Evolutionary conservation across 2,888 invertebrate species (phyloP).

Genomic region (Pyrocoelia pectoralis): DNA sequence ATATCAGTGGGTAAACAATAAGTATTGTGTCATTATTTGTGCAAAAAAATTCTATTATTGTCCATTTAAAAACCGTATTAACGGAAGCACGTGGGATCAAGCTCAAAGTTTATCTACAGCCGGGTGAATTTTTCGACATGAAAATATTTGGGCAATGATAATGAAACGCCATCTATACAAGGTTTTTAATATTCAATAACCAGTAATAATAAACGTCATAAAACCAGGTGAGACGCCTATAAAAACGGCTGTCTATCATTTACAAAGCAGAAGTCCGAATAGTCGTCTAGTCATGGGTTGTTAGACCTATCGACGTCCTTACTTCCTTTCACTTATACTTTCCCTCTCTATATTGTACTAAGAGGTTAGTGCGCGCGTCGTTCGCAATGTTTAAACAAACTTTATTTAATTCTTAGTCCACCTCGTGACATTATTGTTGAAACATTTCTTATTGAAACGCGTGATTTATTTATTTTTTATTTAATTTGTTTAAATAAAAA

Average conservation of each 20-base stretch:
- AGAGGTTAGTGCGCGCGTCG: conserved; percentile 44
- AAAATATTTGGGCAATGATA: background rate
- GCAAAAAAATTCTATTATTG: too few relatives aligned
- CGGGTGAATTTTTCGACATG: too few relatives aligned
- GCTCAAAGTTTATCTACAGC: too few relatives aligned
- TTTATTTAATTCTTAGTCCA: conserved; percentile 39
- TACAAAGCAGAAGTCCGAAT: conserved; percentile 26
- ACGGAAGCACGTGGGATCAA: too few relatives aligned
- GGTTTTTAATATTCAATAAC: conserved; percentile 5
- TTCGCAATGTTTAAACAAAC: conserved; percentile 40
- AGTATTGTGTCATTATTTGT: too few relatives aligned
- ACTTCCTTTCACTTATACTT: conserved; percentile 48
- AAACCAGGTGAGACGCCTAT: conserved; percentile 26
- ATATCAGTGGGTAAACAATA: too few relatives aligned
- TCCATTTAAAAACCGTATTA: too few relatives aligned
- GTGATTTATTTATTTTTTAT: conserved; percentile 24
- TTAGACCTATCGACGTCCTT: conserved; percentile 42
- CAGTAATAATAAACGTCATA: conserved; percentile 25
- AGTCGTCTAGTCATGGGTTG: conserved; percentile 35
- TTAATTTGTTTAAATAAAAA: conserved; percentile 6
- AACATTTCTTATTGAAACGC: conserved; percentile 36
- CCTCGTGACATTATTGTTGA: conserved; percentile 43
- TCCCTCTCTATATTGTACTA: conserved; percentile 46
- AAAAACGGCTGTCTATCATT: conserved; percentile 28
- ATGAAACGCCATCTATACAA: conserved; percentile 22